Percentiles rank a stretch among this genome's conserved stretches.
Conservation (phyloP, 2,797 vertebrate genomes). For the Phataginus tricuspis region DNA sequence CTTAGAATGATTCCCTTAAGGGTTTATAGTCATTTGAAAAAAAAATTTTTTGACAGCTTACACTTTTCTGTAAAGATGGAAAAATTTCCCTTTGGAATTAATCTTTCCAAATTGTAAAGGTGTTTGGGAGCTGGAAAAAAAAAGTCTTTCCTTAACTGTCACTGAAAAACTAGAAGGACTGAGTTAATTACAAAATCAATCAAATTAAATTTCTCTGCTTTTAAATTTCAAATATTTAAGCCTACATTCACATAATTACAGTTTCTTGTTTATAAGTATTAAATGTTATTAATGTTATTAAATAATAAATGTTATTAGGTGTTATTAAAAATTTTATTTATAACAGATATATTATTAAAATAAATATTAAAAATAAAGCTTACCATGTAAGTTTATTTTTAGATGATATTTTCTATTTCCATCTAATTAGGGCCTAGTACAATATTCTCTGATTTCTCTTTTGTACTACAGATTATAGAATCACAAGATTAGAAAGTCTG, state of each 20-base stretch:
- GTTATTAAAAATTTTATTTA: no score
- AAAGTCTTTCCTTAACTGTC: neutral
- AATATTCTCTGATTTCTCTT: neutral
- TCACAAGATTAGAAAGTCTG: neutral
- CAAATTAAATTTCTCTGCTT: constrained; percentile 21
- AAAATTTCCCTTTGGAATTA: neutral
- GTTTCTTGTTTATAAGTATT: neutral
- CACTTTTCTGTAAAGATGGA: constrained; percentile 1
- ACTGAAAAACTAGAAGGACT: neutral
- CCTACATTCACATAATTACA: neutral
- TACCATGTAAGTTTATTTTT: constrained; percentile 22
- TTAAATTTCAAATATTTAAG: constrained; percentile 41
- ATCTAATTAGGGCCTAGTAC: neutral
- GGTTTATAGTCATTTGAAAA: constrained; percentile 26
- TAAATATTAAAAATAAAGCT: neutral
- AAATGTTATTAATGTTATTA: no score
- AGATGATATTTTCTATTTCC: neutral
- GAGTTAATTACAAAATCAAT: neutral
- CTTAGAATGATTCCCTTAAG: neutral
- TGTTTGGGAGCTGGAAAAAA: neutral
- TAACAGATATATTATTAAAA: no score
- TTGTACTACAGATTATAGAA: neutral
- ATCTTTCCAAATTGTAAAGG: constrained; percentile 22
- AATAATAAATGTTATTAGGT: no score
- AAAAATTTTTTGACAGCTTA: neutral